phyloP scores from a whole-genome alignment of 2,797 vertebrate species.

The Notamacropus eugenii region DNA sequence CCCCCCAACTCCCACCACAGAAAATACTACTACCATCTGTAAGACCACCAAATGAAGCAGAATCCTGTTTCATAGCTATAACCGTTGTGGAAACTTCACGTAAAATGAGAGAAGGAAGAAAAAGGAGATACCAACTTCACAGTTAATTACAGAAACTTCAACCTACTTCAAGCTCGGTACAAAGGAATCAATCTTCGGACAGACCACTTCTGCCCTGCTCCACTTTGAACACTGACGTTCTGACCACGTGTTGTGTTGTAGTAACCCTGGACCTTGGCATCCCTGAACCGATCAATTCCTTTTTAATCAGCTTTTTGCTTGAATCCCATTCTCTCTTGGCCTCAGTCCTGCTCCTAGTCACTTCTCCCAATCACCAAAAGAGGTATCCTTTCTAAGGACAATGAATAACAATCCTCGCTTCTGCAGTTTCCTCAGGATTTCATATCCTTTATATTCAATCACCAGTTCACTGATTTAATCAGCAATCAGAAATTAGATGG shows the following conservation, averaged over 20 bases:
- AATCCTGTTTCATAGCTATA: background rate
- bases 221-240: slow-evolving; percentile 74
- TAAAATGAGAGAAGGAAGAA: background rate
- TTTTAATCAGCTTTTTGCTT: background rate
- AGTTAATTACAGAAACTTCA: background rate
- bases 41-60: background rate
- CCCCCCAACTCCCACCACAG: background rate
- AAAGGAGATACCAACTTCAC: slow-evolving; percentile 17
- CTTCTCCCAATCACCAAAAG: background rate
- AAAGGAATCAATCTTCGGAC: background rate
- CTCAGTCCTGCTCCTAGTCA: background rate
- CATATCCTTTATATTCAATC: background rate
- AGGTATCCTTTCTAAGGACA: background rate
- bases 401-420: background rate
- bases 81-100: background rate
- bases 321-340: background rate
- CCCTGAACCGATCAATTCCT: background rate
- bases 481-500: background rate
- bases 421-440: background rate
- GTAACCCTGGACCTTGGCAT: background rate
- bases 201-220: background rate
- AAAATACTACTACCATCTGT: slow-evolving; percentile 17
- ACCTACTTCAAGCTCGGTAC: background rate
- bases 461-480: background rate
- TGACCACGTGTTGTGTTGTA: slow-evolving; percentile 48